Conservation (phyloP, 1,140 invertebrate species). For the Drosophila rufa region DNA sequence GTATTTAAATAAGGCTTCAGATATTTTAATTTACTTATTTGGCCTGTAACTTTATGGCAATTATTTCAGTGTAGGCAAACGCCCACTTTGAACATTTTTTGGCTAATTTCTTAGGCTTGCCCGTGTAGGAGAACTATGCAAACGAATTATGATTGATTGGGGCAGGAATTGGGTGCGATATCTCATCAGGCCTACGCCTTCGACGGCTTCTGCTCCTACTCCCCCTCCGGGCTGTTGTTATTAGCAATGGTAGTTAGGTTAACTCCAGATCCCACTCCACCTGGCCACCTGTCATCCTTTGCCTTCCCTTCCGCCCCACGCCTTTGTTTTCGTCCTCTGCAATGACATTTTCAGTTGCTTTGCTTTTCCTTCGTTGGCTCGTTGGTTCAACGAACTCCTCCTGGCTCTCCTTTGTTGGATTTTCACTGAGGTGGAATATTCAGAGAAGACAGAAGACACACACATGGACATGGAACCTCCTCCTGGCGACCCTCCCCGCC, state of each 20-base stretch:
- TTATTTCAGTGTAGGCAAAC: slow-evolving; percentile 8
- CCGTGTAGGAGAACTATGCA: slow-evolving; percentile 1
- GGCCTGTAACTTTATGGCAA: no score
- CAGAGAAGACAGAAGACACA: slow-evolving; percentile 4
- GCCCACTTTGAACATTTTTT: neutral
- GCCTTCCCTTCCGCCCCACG: slow-evolving; percentile 7
- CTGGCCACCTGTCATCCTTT: slow-evolving; percentile 12
- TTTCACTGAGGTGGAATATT: slow-evolving; percentile 52
- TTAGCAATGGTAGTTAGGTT: slow-evolving; percentile 65
- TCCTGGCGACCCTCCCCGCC: slow-evolving; percentile 17
- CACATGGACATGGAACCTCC: slow-evolving; percentile 1
- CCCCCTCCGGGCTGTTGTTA: slow-evolving; percentile 54
- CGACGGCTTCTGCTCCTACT: neutral
- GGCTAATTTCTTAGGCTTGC: slow-evolving; percentile 3
- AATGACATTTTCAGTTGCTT: slow-evolving; percentile 61
- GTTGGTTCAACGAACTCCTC: slow-evolving; percentile 71
- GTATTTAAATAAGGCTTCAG: no score
- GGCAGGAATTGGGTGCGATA: slow-evolving; percentile 52
- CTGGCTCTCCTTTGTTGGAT: slow-evolving; percentile 29
- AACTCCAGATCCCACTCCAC: slow-evolving; percentile 5
- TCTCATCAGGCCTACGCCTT: slow-evolving; percentile 22
- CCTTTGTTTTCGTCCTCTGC: slow-evolving; percentile 13
- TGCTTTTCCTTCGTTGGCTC: slow-evolving; percentile 31
- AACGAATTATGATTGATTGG: slow-evolving; percentile 65
- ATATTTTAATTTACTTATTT: neutral